phyloP scores from a whole-genome alignment of 2,797 vertebrate genomes.

The Tenualosa thibaudeaui region DNA sequence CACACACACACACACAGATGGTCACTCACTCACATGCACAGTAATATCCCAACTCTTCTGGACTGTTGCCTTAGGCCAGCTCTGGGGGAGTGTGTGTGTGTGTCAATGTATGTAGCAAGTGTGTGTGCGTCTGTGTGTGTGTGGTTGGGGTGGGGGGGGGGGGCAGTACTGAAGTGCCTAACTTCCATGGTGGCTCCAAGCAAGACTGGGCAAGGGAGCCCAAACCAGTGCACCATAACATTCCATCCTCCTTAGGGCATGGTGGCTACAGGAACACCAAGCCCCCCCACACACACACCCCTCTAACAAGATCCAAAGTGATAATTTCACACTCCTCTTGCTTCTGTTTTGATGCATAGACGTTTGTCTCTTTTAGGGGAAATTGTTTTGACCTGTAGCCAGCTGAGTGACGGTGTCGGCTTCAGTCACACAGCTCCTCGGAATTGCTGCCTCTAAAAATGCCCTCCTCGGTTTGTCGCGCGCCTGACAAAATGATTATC shows the following conservation, averaged over 20 bases:
- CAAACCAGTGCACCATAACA: slow-evolving; percentile 15
- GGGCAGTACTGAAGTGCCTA: neutral
- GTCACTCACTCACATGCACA: neutral
- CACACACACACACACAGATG: neutral
- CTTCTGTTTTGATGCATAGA: slow-evolving; percentile 35
- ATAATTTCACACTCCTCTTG: slow-evolving; percentile 44
- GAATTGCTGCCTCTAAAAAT: slow-evolving; percentile 20
- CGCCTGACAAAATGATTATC: slow-evolving; percentile 11
- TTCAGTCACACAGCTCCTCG: slow-evolving; percentile 25
- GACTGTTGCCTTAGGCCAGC: neutral
- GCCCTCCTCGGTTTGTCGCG: neutral
- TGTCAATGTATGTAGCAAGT: neutral
- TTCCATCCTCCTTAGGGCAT: neutral
- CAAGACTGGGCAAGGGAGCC: slow-evolving; percentile 11
- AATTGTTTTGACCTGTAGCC: slow-evolving; percentile 38
- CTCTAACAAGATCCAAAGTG: slow-evolving; percentile 39
- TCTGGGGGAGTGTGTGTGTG: neutral
- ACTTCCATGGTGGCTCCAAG: neutral
- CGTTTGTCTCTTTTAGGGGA: slow-evolving; percentile 36
- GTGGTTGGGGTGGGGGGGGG: neutral
- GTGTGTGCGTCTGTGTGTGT: neutral
- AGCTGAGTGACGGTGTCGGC: slow-evolving; percentile 39
- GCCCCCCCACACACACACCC: slow-evolving; percentile 1
- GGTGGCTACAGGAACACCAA: slow-evolving; percentile 27
- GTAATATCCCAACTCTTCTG: neutral